Base-by-base conservation (phyloP, 2,797 vertebrate species). In the Spinus pinus region DNA sequence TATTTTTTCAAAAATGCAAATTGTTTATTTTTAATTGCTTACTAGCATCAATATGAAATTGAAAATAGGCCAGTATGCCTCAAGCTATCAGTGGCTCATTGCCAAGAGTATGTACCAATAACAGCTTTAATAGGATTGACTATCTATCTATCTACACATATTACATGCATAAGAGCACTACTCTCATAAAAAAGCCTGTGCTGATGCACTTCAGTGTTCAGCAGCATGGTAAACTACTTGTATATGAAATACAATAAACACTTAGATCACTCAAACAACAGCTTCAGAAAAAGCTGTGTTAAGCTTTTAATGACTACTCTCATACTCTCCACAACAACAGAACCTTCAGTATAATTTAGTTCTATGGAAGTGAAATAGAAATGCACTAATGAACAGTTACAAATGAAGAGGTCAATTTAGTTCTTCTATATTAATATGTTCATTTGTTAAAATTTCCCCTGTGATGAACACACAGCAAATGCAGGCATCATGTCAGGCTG, bases 1-100 rank as follows among this genome's bases (percentile, higher is more conserved):
- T 58, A 42, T 49, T 77, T 88, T 80, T 85, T 37, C 4, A 21
- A 84, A 81, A 46, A 81, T 49, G 49, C 16, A 83, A 90, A 83
- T 60, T 25, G 22, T 50, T 82, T 87, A 31, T 72, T 88, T 92
- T 93, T 94, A 95, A 91, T 82, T 91, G 79, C 81, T 91, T 77
- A 47, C 62, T 73, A 87, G 23, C 64, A 92, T 47, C 54, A 82
- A 47, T 42, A 65, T 2, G 8, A 79, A 95, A 86, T 10, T 66
- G 93, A 73, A 91, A 86, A 70, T 4, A 89, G 31, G 71, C 64
- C 82, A 82, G 51, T 11, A 66, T 37, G 81, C 92, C 85, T 93
- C 71, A 33, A 87, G 94, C 71, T 77, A 85, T 62, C 51, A n/a
- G 60, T 51, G 75, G 67, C 77, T 84, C 65, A 41, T 22, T 90